phyloP scores from a whole-genome alignment of 2,888 invertebrate species.

The Adelognathus sp. region DNA sequence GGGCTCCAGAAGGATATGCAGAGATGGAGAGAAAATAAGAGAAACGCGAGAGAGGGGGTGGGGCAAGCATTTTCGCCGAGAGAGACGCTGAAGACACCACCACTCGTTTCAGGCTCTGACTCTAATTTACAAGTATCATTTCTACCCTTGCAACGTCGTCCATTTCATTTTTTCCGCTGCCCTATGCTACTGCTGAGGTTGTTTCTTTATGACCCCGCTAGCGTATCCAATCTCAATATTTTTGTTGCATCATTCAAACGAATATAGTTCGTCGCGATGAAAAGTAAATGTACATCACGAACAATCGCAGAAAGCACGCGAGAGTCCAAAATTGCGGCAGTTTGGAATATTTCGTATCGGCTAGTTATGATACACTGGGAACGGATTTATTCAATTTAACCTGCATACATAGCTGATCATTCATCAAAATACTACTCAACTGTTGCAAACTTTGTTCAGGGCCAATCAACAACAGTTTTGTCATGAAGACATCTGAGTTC shows the following conservation, averaged over 20 bases:
- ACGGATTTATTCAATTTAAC: too few species aligned
- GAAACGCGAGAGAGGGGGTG: constrained; percentile 35
- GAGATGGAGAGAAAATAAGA: constrained; percentile 36
- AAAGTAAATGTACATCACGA: too few species aligned
- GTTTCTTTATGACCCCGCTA: not conserved
- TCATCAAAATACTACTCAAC: too few species aligned
- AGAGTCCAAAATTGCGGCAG: too few species aligned
- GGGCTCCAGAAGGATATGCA: constrained; percentile 42
- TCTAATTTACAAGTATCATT: constrained; percentile 74
- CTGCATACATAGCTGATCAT: too few species aligned
- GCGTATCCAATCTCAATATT: constrained; percentile 1
- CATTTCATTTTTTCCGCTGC: constrained; percentile 34
- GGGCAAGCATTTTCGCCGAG: constrained; percentile 63
- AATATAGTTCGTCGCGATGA: too few species aligned
- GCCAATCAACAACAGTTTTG: too few species aligned
- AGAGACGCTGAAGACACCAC: constrained; percentile 62
- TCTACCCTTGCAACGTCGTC: constrained; percentile 46
- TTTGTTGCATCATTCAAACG: not conserved
- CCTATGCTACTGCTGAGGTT: constrained; percentile 15
- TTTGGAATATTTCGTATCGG: too few species aligned
- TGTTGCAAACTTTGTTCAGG: too few species aligned
- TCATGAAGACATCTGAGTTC: too few species aligned
- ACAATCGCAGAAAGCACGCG: too few species aligned
- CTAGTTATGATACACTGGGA: too few species aligned
- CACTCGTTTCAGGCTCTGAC: constrained; percentile 56